phyloP scores from a whole-genome alignment of 2,888 invertebrate species.

The Hirtodrosophila trivittata region DNA sequence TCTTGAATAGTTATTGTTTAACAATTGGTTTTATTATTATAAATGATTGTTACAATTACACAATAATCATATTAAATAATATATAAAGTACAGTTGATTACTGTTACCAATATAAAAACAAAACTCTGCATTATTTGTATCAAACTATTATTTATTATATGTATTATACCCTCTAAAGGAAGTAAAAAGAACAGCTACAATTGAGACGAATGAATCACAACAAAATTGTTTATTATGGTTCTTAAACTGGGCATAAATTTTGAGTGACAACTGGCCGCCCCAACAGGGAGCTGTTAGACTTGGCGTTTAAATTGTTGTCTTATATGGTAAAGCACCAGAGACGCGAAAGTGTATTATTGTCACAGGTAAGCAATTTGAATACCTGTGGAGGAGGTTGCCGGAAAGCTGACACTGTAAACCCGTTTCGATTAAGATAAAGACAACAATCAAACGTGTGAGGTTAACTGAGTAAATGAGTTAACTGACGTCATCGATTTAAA shows the following conservation, averaged over 20 bases:
- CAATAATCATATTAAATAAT: too few relatives aligned
- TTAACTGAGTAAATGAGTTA: constrained; percentile 11
- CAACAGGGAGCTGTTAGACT: constrained; percentile 31
- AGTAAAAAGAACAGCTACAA: not conserved
- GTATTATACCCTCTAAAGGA: too few relatives aligned
- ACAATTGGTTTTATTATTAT: too few relatives aligned
- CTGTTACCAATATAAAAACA: too few relatives aligned
- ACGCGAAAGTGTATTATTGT: constrained; percentile 51
- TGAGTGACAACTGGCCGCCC: constrained; percentile 26
- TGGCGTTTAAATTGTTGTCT: constrained; percentile 47
- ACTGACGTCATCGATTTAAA: constrained; percentile 59
- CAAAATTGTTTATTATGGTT: constrained; percentile 24
- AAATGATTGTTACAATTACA: too few relatives aligned
- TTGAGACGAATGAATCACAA: constrained; percentile 43
- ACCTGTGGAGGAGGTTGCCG: constrained; percentile 61
- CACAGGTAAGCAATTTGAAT: constrained; percentile 32
- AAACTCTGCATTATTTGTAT: too few relatives aligned
- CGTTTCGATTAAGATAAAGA: constrained; percentile 28
- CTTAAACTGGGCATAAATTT: constrained; percentile 43
- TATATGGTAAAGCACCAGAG: constrained; percentile 60
- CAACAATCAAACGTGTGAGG: too few relatives aligned
- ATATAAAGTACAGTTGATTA: too few relatives aligned
- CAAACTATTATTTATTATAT: too few relatives aligned
- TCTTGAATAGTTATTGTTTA: too few relatives aligned
- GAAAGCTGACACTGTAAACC: constrained; percentile 33